Percentiles rank a stretch among this genome's conserved stretches.
Evolutionary conservation across 1,140 invertebrate genomes (phyloP).

Genomic region (Drosophila jambulina): DNA sequence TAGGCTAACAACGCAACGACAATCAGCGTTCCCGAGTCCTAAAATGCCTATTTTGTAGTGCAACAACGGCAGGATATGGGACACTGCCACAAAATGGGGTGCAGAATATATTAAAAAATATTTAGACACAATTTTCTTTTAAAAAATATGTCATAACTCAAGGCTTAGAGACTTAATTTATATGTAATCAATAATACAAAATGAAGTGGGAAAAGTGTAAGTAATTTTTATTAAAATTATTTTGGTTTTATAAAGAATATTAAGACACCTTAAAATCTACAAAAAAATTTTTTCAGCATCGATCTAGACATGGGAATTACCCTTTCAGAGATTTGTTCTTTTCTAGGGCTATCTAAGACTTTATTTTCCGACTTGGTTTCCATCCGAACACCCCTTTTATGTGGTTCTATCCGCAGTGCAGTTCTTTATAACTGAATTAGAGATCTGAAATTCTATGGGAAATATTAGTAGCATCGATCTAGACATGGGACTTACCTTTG

Average conservation of each 20-base stretch:
- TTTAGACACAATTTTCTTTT: not conserved
- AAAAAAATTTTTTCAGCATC: not conserved
- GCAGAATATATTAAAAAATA: not conserved
- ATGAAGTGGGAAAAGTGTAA: not conserved
- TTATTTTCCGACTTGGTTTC: too few species aligned
- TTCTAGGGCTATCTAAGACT: not conserved
- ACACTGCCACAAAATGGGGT: constrained; percentile 7
- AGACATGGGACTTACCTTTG: not conserved
- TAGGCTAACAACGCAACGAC: constrained; percentile 61
- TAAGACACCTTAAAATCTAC: not conserved
- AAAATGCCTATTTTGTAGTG: constrained; percentile 69
- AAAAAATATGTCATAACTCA: not conserved
- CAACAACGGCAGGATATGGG: constrained; percentile 5
- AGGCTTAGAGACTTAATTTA: not conserved
- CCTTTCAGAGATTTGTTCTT: not conserved
- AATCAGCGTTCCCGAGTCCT: constrained; percentile 34
- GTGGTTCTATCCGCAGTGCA: too few species aligned
- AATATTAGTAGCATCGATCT: not conserved
- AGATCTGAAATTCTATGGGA: too few species aligned
- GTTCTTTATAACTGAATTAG: too few species aligned
- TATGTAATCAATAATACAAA: too few species aligned
- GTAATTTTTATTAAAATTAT: not conserved
- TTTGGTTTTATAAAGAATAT: not conserved
- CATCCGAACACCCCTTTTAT: too few species aligned
- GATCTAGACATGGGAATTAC: not conserved